These are phyloP conservation scores for Aix galericulata DNA, from an alignment of 2,113 vertebrate species.

Conservation along the genomic window DNA sequence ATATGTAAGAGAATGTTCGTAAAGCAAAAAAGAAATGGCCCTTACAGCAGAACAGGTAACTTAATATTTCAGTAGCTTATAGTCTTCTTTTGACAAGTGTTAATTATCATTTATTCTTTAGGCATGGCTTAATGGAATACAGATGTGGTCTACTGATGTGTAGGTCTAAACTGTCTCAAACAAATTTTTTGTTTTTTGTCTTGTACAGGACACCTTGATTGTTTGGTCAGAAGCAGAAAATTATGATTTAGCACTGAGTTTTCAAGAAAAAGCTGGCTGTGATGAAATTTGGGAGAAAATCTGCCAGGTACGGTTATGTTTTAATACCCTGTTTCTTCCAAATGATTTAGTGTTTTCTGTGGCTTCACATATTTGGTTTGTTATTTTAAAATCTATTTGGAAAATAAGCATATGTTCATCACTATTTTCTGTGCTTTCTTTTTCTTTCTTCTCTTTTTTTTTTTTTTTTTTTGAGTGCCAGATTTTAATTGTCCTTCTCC, in stretches of 20 bases:
- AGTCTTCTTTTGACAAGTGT: not conserved
- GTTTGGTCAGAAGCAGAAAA: conserved; percentile 99
- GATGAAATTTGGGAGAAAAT: conserved; percentile 99
- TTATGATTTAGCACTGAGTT: conserved; percentile 97
- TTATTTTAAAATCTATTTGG: not conserved
- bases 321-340: not conserved
- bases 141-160: not conserved
- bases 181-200: not conserved
- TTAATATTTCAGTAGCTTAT: not conserved
- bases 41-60: not conserved
- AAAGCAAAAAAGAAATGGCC: not conserved
- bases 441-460: no score
- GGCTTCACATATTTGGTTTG: not conserved
- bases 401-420: not conserved
- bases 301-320: conserved; percentile 86
- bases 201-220: conserved; percentile 92
- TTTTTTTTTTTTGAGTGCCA: no score
- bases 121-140: not conserved
- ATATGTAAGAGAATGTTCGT: not conserved
- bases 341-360: not conserved
- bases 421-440: not conserved
- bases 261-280: conserved; percentile 98
- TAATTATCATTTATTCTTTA: not conserved
- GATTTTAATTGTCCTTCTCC: not conserved
- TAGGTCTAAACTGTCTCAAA: not conserved